phyloP scores from a whole-genome alignment of 2,797 vertebrate genomes.

The Cetoscarus ocellatus region DNA sequence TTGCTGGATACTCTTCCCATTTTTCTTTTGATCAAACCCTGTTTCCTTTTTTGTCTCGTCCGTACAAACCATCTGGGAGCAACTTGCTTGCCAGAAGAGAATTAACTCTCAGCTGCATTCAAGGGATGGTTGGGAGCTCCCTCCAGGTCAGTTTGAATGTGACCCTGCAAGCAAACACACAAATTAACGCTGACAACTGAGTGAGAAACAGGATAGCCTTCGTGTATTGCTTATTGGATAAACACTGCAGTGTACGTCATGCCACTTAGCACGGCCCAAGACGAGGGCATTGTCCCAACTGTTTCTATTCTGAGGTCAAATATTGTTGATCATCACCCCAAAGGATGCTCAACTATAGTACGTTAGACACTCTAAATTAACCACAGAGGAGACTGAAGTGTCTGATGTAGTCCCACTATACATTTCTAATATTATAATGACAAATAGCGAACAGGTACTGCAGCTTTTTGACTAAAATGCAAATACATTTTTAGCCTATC shows the following conservation, averaged over 20 bases:
- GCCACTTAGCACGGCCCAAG: conserved; percentile 1
- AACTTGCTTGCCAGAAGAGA: conserved; percentile 28
- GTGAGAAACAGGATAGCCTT: conserved; percentile 30
- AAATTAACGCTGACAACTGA: conserved; percentile 49
- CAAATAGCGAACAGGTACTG: background rate
- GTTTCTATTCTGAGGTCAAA: background rate
- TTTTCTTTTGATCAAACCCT: conserved; percentile 73
- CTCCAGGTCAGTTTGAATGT: conserved; percentile 36
- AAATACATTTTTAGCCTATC: too few species aligned
- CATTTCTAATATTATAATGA: background rate
- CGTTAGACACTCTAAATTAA: background rate
- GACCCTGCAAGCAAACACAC: conserved; percentile 36
- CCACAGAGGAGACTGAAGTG: background rate
- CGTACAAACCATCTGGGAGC: conserved; percentile 44
- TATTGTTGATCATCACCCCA: conserved; percentile 5
- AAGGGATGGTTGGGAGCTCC: conserved; percentile 38
- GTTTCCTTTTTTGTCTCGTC: conserved; percentile 65
- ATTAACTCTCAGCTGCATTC: conserved; percentile 29
- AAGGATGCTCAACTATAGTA: background rate
- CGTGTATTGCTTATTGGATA: conserved; percentile 29
- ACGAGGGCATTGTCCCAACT: background rate
- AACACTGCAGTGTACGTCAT: conserved; percentile 25
- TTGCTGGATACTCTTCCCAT: conserved; percentile 66
- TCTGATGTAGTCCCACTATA: background rate
- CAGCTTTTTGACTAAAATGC: too few species aligned